Conservation (phyloP, 1,140 invertebrate genomes). For the Calephelis virginiensis region DNA sequence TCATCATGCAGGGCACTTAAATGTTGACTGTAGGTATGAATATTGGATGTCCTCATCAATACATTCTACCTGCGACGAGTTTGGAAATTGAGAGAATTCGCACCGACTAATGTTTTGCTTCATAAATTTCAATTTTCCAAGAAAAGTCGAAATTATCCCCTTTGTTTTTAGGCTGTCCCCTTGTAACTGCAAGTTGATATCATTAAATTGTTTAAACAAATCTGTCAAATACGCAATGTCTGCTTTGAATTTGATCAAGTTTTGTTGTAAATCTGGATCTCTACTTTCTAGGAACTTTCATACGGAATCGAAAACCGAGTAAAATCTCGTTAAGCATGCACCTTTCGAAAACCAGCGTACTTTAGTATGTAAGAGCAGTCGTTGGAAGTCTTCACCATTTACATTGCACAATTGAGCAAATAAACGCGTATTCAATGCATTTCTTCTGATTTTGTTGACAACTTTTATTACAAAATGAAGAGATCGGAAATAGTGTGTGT, state of each 20-base stretch:
- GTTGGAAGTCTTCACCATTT: constrained; percentile 7
- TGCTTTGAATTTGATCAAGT: too few species aligned
- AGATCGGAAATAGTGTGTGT: too few species aligned
- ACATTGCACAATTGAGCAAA: constrained; percentile 7
- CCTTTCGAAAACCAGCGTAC: constrained; percentile 18
- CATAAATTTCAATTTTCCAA: too few species aligned
- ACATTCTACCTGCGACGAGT: background rate
- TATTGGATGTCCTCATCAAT: too few species aligned
- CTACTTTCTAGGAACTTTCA: background rate
- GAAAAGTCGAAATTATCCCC: too few species aligned
- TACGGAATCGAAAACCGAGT: background rate
- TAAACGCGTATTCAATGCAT: background rate
- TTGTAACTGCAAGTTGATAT: too few species aligned
- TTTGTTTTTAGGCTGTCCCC: too few species aligned
- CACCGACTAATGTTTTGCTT: too few species aligned
- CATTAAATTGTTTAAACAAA: too few species aligned
- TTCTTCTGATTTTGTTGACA: background rate
- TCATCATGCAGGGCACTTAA: background rate
- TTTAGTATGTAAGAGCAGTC: constrained; percentile 6
- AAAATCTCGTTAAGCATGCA: constrained; percentile 13
- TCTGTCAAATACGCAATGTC: too few species aligned
- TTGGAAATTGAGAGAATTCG: background rate
- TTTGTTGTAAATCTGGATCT: background rate
- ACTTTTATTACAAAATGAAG: background rate
- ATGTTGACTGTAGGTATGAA: too few species aligned